Evolutionary conservation across 2,797 vertebrate species (phyloP), one percentile per base, ranked within the genome.

Genomic region (Enteromius trimaculatus): DNA sequence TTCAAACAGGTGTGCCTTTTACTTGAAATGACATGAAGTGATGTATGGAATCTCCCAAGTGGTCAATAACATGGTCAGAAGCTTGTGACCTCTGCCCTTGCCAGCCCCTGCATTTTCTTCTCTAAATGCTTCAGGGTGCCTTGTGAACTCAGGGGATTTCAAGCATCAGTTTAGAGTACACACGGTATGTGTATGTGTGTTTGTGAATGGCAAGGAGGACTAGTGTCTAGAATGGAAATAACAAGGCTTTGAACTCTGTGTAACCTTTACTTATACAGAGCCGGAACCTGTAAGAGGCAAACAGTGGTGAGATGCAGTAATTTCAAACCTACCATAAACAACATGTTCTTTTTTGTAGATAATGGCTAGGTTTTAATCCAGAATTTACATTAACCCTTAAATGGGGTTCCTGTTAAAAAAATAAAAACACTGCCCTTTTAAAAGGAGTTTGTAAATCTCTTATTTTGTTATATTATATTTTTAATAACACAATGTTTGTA

Each of bases 1-100:
- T 87, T 88, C 66, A 84, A 83, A 84, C 85, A 86, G 65, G 78
- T 78, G 78, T 88, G 88, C 44, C 84, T 82, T 60, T 23, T 55
- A 17, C 55, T 26, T 34, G 72, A 81, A 21, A 78, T 86, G 87
- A 85, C 88, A 81, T 2, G 0, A 31, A 0, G 16, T 89, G 89
- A 89, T 84, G 77, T 83, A 88, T 89, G 83, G 65, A 81, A 78
- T 58, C 69, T 82, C 53, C 74, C 17, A 44, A 47, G 31, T 17
- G 82, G 51, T 72, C 78, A 66, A 80, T 68, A 53, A 76, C 76
- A 49, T 55, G 69, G 80, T 23, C 66, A 11, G 79, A n/a, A 82
- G 68, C 65, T 74, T 77, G 37, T 29, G 51, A 84, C 79, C 83
- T 84, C 84, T 85, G 78, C 68, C 75, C 71, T 70, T 21, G 37